phyloP scores from a whole-genome alignment of 2,113 vertebrate genomes.

The Tamias sibiricus region DNA sequence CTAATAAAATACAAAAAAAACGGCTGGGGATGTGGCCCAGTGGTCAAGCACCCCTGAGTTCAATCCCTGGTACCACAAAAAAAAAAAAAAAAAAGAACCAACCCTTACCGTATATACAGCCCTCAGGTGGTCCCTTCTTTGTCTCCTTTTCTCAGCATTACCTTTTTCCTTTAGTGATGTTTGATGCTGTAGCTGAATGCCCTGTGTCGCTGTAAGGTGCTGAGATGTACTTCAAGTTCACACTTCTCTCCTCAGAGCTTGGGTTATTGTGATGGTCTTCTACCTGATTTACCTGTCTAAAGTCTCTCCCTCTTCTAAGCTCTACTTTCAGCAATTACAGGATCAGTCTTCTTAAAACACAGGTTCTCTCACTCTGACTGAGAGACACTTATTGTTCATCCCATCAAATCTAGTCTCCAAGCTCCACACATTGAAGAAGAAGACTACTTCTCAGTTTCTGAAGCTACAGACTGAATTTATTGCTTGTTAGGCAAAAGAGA shows the following conservation, averaged over 20 bases:
- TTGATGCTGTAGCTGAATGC: neutral
- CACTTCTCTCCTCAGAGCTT: neutral
- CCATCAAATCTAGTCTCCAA: neutral
- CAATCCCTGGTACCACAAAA: too few species aligned
- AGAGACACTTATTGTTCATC: neutral
- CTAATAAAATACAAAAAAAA: too few species aligned
- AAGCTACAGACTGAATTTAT: neutral
- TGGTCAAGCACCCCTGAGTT: too few species aligned
- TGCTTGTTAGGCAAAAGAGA: neutral
- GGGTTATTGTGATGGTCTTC: neutral
- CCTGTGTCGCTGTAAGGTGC: neutral
- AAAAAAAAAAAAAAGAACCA: neutral
- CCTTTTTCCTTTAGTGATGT: neutral
- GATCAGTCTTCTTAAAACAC: neutral
- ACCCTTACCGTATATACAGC: neutral
- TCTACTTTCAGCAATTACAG: neutral
- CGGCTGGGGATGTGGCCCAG: too few species aligned
- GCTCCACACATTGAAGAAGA: neutral
- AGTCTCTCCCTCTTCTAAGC: neutral
- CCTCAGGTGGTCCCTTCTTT: neutral
- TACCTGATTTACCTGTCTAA: neutral
- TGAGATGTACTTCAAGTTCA: neutral
- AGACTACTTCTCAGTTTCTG: neutral
- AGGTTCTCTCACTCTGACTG: neutral
- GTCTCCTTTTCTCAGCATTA: neutral